Percentiles rank a stretch among this genome's conserved stretches.
Conservation (phyloP, 1,140 invertebrate species). For the Mamestra configurata region DNA sequence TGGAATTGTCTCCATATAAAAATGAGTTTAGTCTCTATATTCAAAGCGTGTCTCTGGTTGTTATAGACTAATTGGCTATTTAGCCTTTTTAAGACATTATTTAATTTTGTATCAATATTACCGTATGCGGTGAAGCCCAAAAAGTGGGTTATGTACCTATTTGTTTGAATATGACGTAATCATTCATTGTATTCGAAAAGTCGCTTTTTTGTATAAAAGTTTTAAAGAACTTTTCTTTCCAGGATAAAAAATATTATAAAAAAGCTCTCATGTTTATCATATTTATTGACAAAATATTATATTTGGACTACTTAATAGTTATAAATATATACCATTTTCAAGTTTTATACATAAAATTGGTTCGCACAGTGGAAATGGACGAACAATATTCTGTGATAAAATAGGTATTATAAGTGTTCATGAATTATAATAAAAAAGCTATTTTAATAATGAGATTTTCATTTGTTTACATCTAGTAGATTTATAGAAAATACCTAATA, state of each 20-base stretch:
- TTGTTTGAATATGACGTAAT: too few relatives aligned
- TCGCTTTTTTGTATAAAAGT: conserved; percentile 19
- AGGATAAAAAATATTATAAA: not conserved
- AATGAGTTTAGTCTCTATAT: not conserved
- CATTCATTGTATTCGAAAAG: conserved; percentile 7
- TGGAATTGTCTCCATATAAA: not conserved
- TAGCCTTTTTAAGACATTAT: conserved; percentile 10
- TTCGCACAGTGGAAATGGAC: conserved; percentile 21
- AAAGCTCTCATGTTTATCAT: conserved; percentile 4
- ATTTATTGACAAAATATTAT: not conserved
- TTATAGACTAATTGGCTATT: conserved; percentile 10
- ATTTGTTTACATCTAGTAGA: conserved; percentile 37
- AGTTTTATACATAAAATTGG: conserved; percentile 4
- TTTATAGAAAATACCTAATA: too few relatives aligned
- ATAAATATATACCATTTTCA: conserved; percentile 11
- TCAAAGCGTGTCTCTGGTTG: not conserved
- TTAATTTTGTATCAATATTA: conserved; percentile 7
- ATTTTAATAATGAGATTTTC: conserved; percentile 62
- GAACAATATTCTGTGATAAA: conserved; percentile 80
- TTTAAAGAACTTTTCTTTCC: not conserved
- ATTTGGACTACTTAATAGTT: not conserved
- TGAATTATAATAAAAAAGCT: conserved; percentile 63
- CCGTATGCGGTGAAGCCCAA: too few relatives aligned
- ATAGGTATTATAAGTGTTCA: conserved; percentile 52
- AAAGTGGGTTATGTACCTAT: too few relatives aligned